phyloP scores from a whole-genome alignment of 2,113 vertebrate species.

The Clarias batrachus region DNA sequence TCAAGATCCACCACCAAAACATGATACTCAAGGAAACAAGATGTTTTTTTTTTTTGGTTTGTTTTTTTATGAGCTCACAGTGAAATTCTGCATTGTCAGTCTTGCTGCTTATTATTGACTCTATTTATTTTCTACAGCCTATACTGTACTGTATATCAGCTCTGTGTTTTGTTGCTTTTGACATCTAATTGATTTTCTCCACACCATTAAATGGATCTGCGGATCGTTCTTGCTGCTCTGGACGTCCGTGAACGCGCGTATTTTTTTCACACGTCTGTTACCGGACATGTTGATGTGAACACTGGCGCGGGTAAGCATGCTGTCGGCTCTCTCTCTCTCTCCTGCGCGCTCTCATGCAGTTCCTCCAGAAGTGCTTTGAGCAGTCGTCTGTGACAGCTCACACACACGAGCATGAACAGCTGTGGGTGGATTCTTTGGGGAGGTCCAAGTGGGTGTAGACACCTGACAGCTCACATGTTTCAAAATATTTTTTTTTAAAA shows the following conservation, averaged over 20 bases:
- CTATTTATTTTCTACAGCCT: constrained; percentile 28
- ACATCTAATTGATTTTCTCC: constrained; percentile 40
- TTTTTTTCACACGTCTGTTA: background rate
- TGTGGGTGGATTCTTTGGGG: constrained; percentile 64
- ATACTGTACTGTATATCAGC: constrained; percentile 17
- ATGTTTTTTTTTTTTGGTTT: background rate
- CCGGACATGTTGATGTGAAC: background rate
- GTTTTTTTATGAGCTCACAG: background rate
- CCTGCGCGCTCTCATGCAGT: background rate
- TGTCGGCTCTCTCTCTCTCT: background rate
- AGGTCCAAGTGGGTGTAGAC: constrained; percentile 31
- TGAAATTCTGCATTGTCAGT: constrained; percentile 9
- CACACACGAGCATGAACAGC: constrained; percentile 66
- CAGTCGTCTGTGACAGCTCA: constrained; percentile 21
- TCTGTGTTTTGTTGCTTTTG: constrained; percentile 56
- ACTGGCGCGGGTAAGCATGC: background rate
- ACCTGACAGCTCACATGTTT: background rate
- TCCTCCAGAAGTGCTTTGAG: constrained; percentile 13
- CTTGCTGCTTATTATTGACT: constrained; percentile 20
- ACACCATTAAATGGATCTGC: background rate
- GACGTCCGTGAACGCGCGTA: background rate
- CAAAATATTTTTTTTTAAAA: background rate
- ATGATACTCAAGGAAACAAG: background rate
- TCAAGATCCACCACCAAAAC: constrained; percentile 7
- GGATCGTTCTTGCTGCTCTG: background rate